Evolutionary conservation across 2,888 invertebrate genomes (phyloP).

Genomic region (Drosophila nigricruria): DNA sequence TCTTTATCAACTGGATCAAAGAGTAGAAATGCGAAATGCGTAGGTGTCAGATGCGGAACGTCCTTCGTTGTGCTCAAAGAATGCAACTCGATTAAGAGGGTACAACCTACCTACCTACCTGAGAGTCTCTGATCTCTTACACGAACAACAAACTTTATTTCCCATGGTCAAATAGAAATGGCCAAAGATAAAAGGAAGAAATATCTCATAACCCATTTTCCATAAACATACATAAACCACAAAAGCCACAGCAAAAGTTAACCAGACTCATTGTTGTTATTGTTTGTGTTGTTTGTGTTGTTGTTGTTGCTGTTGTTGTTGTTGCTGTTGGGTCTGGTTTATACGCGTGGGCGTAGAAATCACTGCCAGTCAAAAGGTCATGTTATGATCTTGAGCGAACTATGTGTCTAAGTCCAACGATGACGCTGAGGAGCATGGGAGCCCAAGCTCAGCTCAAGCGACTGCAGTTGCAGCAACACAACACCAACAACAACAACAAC

Average conservation of each 20-base stretch:
- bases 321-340: constrained; percentile 75
- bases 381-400: constrained; percentile 82
- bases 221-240: constrained; percentile 81
- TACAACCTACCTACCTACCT: constrained; percentile 52
- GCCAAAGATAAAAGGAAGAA: constrained; percentile 79
- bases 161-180: constrained; percentile 82
- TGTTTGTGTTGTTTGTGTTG: constrained; percentile 35
- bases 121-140: constrained; percentile 39
- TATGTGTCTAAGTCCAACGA: constrained; percentile 73
- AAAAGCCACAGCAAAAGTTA: constrained; percentile 61
- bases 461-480: constrained; percentile 32
- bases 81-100: constrained; percentile 73
- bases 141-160: constrained; percentile 70
- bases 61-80: constrained; percentile 58
- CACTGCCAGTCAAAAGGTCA: constrained; percentile 84
- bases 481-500: constrained; percentile 22
- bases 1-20: constrained; percentile 26
- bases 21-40: constrained; percentile 32
- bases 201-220: constrained; percentile 82
- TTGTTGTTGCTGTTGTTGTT: constrained; percentile 16
- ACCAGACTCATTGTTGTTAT: constrained; percentile 50
- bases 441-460: constrained; percentile 41
- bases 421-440: constrained; percentile 73
- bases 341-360: constrained; percentile 83
- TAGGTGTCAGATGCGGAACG: constrained; percentile 72